Evolutionary conservation across 2,888 invertebrate genomes (phyloP).

Genomic region (Drosophila eohydei): DNA sequence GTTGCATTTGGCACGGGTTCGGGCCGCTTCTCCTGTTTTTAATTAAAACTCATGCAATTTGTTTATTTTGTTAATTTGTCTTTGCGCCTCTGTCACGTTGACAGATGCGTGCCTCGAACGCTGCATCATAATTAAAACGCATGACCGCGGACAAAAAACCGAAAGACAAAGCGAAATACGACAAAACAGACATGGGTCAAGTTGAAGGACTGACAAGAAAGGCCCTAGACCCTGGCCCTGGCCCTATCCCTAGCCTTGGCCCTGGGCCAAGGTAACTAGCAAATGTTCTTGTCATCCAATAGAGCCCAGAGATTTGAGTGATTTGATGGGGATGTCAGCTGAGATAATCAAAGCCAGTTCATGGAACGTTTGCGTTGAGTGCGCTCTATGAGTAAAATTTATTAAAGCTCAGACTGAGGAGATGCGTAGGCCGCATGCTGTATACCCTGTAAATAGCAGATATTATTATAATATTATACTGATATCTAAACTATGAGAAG

Average conservation of each 20-base stretch:
- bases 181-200: slow-evolving; percentile 67
- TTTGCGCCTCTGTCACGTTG: slow-evolving; percentile 70
- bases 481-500: too few species aligned
- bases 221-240: slow-evolving; percentile 25
- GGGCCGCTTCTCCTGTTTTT: slow-evolving; percentile 37
- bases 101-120: slow-evolving; percentile 72
- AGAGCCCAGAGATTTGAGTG: slow-evolving; percentile 12
- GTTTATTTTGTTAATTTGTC: slow-evolving; percentile 75
- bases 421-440: background rate
- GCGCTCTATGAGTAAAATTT: background rate
- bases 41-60: slow-evolving; percentile 73
- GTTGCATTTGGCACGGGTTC: slow-evolving; percentile 53
- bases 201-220: slow-evolving; percentile 65
- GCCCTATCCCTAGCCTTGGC: background rate
- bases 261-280: slow-evolving; percentile 33
- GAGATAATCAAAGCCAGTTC: slow-evolving; percentile 42
- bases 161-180: slow-evolving; percentile 29
- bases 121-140: slow-evolving; percentile 82
- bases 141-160: slow-evolving; percentile 59
- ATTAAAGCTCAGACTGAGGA: background rate
- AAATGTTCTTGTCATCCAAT: slow-evolving; percentile 48
- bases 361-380: slow-evolving; percentile 13
- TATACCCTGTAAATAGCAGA: background rate
- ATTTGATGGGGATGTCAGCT: slow-evolving; percentile 13
- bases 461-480: background rate